Conservation (phyloP, 2,797 vertebrate species). For the Austrolebias charrua region DNA sequence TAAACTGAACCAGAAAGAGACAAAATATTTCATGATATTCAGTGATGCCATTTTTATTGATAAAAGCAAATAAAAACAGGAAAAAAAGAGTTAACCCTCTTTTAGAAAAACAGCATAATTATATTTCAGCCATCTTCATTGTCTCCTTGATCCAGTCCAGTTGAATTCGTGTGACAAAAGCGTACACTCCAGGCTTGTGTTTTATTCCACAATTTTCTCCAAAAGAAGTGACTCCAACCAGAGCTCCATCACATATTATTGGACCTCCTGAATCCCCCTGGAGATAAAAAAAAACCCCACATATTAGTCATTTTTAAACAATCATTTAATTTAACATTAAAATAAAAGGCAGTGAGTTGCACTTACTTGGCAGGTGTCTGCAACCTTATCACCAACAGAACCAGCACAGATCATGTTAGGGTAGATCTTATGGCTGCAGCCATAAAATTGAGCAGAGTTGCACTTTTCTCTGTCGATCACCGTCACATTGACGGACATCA, state of each 20-base stretch:
- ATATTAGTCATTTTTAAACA: neutral
- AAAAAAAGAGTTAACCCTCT: neutral
- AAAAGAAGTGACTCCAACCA: conserved; percentile 65
- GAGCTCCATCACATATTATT: conserved; percentile 45
- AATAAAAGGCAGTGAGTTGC: rapidly evolving
- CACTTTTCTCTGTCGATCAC: conserved; percentile 63
- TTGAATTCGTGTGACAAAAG: conserved; percentile 57
- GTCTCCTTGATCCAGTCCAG: conserved; percentile 53
- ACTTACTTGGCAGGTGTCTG: conserved; percentile 59
- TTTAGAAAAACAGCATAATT: neutral
- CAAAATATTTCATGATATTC: too few species aligned
- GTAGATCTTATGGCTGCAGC: too few species aligned
- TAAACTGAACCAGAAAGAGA: too few species aligned
- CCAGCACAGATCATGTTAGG: too few species aligned
- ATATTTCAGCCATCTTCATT: conserved; percentile 22
- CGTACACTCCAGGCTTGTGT: conserved; percentile 55
- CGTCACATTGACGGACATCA: conserved; percentile 66
- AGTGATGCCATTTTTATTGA: too few species aligned
- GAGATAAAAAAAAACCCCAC: conserved; percentile 8
- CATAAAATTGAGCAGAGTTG: conserved; percentile 62
- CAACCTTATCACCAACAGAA: rapidly evolving
- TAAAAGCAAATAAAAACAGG: too few species aligned
- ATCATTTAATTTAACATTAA: neutral
- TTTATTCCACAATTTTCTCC: neutral
- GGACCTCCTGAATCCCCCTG: conserved; percentile 79